phyloP scores from a whole-genome alignment of 2,113 vertebrate species.

The Engystomops pustulosus region DNA sequence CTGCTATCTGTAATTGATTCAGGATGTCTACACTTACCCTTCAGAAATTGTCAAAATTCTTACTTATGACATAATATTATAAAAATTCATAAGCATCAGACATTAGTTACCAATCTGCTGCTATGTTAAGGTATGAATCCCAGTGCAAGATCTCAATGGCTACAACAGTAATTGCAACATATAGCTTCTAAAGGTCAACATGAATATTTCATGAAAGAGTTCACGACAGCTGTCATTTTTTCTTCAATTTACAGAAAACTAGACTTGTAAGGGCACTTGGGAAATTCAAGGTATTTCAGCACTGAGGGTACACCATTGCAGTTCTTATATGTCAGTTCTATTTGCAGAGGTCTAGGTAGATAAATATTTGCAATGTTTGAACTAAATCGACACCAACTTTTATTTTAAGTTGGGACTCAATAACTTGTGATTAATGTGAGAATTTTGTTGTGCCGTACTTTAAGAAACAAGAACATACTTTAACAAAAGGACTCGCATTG shows the following conservation, averaged over 20 bases:
- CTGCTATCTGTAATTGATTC: not conserved
- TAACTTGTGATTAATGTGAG: constrained; percentile 59
- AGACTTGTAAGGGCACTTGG: constrained; percentile 63
- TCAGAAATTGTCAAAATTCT: constrained; percentile 20
- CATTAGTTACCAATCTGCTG: constrained; percentile 64
- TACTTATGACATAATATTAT: constrained; percentile 29
- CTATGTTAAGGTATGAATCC: constrained; percentile 59
- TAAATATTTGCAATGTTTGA: constrained; percentile 59
- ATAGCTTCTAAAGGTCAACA: constrained; percentile 67
- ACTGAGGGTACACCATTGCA: constrained; percentile 63
- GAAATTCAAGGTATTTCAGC: constrained; percentile 63
- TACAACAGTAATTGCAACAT: constrained; percentile 65
- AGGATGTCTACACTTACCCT: constrained; percentile 1
- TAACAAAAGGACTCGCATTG: not conserved
- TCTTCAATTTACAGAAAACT: constrained; percentile 65
- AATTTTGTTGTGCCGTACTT: not conserved
- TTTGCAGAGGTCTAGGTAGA: constrained; percentile 62
- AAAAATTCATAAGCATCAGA: constrained; percentile 49
- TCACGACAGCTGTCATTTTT: constrained; percentile 71
- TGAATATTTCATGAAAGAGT: constrained; percentile 65
- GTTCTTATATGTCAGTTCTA: constrained; percentile 65
- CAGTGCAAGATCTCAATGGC: constrained; percentile 57
- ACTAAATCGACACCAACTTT: constrained; percentile 56
- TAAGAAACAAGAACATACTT: constrained; percentile 10
- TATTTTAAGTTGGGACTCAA: constrained; percentile 61